Base-by-base conservation (phyloP, 2,113 vertebrate species). In the Antigone vipio region DNA sequence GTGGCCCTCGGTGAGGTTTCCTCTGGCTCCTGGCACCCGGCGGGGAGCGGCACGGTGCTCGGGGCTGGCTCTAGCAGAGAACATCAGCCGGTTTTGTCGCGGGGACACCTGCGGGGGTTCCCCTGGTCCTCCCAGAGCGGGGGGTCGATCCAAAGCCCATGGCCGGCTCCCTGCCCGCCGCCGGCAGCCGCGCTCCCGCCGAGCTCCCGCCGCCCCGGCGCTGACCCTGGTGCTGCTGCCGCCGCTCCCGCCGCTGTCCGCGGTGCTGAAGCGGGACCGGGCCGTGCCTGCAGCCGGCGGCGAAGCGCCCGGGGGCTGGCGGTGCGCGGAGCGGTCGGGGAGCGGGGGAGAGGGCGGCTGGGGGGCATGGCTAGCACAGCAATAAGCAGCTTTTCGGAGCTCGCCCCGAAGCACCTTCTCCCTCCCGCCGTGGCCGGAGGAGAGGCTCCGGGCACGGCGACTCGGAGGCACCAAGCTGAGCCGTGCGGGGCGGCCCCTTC, bases 181-280 rank as follows among this genome's bases (percentile, higher is more conserved):
- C 9, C 6, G 19, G 38, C 49, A 59, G 32, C 53, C 12, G 34
- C 67, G 47, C 64, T 10, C 1, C 12, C 4, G 38, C 45, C 5
- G 44, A 42, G 32, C 50, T 23, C 6, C 9, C 47, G 16, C 38
- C 17, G 18, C 23, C 29, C 50, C 2, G 55, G 27, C 32, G 32
- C 71, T 58, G 47, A 5, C n/a, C 53, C 6, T 2, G 45, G 44
- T 42, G 19, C 42, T n/a, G 55, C 7, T 9, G 9, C 27, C 2
- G 20, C 13, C 26, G 40, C 38, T 30, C 15, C 34, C 12, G 63
- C 32, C 42, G 52, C 92, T 94, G 72, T 85, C 94, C 87, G 50
- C 32, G 81, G 96, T 95, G 19, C 95, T 94, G 87, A n/a, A 69
- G 6, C 15, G 15, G 17, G 19, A 24, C 77, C 27, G 44, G 32